Conservation (phyloP, 1,140 invertebrate genomes). For the Aphis craccivora region DNA sequence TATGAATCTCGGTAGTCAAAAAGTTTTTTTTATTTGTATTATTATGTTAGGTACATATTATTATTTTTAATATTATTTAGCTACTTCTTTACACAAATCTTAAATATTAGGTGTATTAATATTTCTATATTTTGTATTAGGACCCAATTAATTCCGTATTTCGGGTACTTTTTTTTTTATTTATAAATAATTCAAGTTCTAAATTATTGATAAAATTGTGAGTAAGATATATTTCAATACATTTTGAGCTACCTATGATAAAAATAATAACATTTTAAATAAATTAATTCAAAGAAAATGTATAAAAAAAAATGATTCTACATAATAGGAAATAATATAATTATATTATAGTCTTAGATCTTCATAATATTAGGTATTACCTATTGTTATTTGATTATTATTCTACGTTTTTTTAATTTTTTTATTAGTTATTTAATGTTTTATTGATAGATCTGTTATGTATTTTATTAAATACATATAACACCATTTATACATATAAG, state of each 20-base stretch:
- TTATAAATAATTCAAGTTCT: not conserved
- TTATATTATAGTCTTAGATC: no score
- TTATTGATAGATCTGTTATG: no score
- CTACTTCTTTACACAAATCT: not conserved
- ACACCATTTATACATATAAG: no score
- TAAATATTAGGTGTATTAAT: not conserved
- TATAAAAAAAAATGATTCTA: not conserved
- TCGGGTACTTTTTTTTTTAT: not conserved
- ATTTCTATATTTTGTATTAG: not conserved
- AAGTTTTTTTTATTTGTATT: not conserved
- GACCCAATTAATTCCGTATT: not conserved
- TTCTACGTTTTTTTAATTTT: no score
- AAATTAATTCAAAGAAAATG: no score
- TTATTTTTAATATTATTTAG: not conserved
- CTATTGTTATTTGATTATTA: no score
- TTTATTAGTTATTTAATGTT: no score
- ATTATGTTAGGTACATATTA: not conserved
- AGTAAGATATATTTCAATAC: not conserved
- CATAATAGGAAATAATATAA: not conserved
- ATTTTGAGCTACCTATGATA: not conserved
- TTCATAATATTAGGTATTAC: not conserved
- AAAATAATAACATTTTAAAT: not conserved
- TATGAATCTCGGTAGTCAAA: not conserved
- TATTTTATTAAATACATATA: no score
- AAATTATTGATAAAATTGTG: not conserved